These are phyloP conservation scores for Lepidurus arcticus DNA, from an alignment of 1,140 invertebrate species.

Conservation along the genomic window DNA sequence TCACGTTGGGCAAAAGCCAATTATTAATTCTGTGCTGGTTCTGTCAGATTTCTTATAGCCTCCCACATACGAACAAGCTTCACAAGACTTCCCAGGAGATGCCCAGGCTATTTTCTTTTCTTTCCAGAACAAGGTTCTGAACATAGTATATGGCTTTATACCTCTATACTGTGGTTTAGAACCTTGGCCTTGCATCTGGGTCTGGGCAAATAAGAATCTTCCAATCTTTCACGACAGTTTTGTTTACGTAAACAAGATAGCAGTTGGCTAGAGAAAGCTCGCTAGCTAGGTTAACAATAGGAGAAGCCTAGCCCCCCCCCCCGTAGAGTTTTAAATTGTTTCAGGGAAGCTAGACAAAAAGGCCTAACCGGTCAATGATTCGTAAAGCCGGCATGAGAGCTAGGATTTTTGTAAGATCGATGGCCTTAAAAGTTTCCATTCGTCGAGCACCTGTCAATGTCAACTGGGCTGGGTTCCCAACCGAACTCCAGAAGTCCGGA, in stretches of 20 bases:
- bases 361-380: neutral
- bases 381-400: neutral
- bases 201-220: too few species aligned
- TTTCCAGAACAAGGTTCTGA: neutral
- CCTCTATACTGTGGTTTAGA: too few species aligned
- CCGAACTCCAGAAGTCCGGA: neutral
- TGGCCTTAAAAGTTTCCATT: slow-evolving; percentile 1
- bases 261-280: too few species aligned
- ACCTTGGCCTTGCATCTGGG: too few species aligned
- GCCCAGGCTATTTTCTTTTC: neutral
- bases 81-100: too few species aligned
- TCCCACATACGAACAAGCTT: neutral
- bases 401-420: neutral
- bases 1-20: slow-evolving; percentile 8
- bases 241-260: too few species aligned
- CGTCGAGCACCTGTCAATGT: slow-evolving; percentile 16
- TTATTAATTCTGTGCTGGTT: slow-evolving; percentile 12
- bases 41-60: neutral
- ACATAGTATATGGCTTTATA: neutral
- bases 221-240: too few species aligned
- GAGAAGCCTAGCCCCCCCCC: too few species aligned
- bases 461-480: slow-evolving; percentile 6
- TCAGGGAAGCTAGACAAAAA: neutral
- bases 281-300: too few species aligned
- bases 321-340: neutral